Percentiles rank a stretch among this genome's conserved stretches.
phyloP scores from a whole-genome alignment of 1,140 invertebrate species.

The Drosophila oshimai region DNA sequence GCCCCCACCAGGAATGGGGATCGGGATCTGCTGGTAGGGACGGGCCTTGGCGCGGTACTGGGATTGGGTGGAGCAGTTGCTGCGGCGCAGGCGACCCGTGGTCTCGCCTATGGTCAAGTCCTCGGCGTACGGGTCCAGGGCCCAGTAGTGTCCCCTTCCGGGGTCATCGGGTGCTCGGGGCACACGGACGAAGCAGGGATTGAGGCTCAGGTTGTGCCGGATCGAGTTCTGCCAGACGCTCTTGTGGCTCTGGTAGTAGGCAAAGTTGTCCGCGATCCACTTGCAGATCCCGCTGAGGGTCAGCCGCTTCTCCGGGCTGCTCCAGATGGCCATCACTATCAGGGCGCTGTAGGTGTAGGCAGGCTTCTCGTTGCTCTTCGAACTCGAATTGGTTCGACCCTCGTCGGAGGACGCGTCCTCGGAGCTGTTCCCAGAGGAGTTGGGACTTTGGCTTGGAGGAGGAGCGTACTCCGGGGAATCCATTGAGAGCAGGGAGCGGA shows the following conservation, averaged over 20 bases:
- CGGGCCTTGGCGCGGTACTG: no score
- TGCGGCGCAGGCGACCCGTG: slow-evolving; percentile 57
- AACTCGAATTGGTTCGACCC: neutral
- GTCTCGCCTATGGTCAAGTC: slow-evolving; percentile 74
- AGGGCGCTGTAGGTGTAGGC: slow-evolving; percentile 98
- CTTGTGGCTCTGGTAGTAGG: slow-evolving; percentile 96
- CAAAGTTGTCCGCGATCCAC: slow-evolving; percentile 91
- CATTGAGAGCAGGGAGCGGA: slow-evolving; percentile 41
- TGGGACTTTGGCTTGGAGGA: slow-evolving; percentile 10
- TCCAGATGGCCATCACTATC: slow-evolving; percentile 98
- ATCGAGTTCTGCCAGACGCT: slow-evolving; percentile 99
- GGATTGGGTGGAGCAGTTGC: no score
- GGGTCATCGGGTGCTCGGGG: slow-evolving; percentile 70
- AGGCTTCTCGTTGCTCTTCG: slow-evolving; percentile 83
- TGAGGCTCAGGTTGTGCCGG: slow-evolving; percentile 91
- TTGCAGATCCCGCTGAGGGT: slow-evolving; percentile 95
- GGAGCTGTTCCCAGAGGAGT: slow-evolving; percentile 35
- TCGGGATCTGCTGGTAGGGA: no score
- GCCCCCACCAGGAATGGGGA: neutral
- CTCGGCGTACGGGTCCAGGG: slow-evolving; percentile 66
- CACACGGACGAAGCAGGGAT: slow-evolving; percentile 67
- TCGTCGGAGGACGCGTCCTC: slow-evolving; percentile 51
- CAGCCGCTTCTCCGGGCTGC: slow-evolving; percentile 91
- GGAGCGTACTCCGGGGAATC: neutral
- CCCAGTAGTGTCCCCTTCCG: slow-evolving; percentile 75